Percentiles rank a stretch among this genome's conserved stretches.
These are phyloP conservation scores for Tinea pellionella DNA, from an alignment of 2,888 invertebrate species.

Conservation along the genomic window DNA sequence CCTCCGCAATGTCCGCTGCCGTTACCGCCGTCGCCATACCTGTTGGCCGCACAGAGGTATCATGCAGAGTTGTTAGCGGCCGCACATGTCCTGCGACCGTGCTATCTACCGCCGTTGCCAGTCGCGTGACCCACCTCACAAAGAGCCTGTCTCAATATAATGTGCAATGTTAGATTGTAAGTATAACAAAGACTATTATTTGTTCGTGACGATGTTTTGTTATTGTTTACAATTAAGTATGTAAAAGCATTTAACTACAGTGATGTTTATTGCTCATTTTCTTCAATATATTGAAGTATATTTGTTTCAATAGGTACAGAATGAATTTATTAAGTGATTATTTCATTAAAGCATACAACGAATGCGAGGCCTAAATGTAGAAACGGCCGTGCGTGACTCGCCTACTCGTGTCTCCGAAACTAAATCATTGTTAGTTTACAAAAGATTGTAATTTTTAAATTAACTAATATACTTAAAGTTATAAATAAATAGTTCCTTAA, in stretches of 20 bases:
- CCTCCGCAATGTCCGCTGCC: conserved; percentile 26
- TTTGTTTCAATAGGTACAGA: background rate
- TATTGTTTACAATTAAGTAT: conserved; percentile 20
- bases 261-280: conserved; percentile 17
- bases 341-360: background rate
- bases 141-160: conserved; percentile 36
- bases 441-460: background rate
- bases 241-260: conserved; percentile 17
- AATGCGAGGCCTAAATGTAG: background rate
- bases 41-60: conserved; percentile 42
- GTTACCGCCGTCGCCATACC: conserved; percentile 31
- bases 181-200: conserved; percentile 33
- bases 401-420: background rate
- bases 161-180: conserved; percentile 70
- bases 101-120: conserved; percentile 55
- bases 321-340: background rate
- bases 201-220: background rate
- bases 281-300: conserved; percentile 5
- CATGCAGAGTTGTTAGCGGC: conserved; percentile 40
- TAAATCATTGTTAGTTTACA: background rate
- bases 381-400: background rate
- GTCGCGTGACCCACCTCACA: conserved; percentile 53
- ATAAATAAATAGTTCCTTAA: background rate
- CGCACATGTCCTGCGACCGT: conserved; percentile 57
- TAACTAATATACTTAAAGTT: background rate